Evolutionary conservation across 2,113 vertebrate genomes (phyloP).

Genomic region (Coptodon bakossiorum): DNA sequence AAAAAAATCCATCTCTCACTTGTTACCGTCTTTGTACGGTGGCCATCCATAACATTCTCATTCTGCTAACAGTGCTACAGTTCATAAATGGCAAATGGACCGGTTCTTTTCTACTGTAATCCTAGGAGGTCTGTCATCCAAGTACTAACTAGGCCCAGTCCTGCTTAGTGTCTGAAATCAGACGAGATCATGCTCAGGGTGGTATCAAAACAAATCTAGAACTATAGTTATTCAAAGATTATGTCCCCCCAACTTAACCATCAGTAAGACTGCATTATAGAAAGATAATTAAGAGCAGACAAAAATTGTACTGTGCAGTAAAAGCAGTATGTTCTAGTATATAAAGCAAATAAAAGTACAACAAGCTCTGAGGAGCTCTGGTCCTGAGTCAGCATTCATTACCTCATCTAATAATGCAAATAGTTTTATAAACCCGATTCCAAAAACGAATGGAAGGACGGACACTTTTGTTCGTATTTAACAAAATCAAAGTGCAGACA

Average conservation of each 20-base stretch:
- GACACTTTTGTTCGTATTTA: too few relatives aligned
- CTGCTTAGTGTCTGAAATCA: background rate
- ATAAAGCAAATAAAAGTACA: background rate
- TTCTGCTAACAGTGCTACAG: background rate
- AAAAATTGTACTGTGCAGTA: background rate
- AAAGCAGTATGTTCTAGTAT: background rate
- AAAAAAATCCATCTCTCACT: background rate
- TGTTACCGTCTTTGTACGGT: background rate
- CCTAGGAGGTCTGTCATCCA: background rate
- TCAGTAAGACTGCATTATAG: background rate
- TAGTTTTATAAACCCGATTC: background rate
- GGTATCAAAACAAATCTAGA: background rate
- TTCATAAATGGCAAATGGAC: background rate
- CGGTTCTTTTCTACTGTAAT: background rate
- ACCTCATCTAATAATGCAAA: accelerated
- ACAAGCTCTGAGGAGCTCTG: background rate
- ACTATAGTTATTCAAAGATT: background rate
- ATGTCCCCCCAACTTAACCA: too few relatives aligned
- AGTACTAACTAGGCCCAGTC: background rate
- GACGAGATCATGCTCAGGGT: background rate
- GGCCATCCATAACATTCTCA: background rate
- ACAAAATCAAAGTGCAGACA: background rate
- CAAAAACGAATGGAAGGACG: too few relatives aligned
- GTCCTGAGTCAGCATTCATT: background rate
- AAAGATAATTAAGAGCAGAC: background rate